phyloP scores from a whole-genome alignment of 64 coral and sea anemone genomes.

The Orbicella faveolata region DNA sequence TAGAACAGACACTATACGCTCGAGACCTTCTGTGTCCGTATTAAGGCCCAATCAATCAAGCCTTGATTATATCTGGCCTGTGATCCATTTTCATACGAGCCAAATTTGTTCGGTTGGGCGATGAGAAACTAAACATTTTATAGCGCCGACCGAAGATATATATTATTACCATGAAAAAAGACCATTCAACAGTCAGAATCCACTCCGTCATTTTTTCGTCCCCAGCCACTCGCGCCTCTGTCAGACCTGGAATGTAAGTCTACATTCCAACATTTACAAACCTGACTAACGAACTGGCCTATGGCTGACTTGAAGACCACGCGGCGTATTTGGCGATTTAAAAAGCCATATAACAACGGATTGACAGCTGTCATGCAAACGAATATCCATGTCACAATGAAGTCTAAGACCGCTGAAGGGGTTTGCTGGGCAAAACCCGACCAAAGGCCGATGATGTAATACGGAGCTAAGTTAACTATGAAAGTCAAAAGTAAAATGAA shows the following conservation, averaged over 20 bases:
- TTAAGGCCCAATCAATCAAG: no score
- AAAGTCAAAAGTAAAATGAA: conserved; percentile 50
- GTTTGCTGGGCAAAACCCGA: conserved; percentile 39
- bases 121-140: not conserved
- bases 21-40: no score
- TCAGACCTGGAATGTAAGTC: not conserved
- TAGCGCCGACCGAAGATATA: not conserved
- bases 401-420: conserved; percentile 65
- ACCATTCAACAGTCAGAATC: not conserved
- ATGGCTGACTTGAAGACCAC: conserved; percentile 39
- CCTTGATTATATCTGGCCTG: no score
- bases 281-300: conserved; percentile 14
- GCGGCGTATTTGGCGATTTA: conserved; percentile 75
- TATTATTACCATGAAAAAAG: not conserved
- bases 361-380: conserved; percentile 69
- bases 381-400: conserved; percentile 68
- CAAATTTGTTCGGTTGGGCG: no score
- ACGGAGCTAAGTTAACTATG: conserved; percentile 57
- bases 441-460: conserved; percentile 57
- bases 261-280: not conserved
- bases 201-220: not conserved
- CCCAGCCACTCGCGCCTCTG: not conserved
- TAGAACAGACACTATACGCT: no score
- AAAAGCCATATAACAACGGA: conserved; percentile 76
- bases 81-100: no score